A percentile compares a stretch with the other conserved stretches of the same genome.
Conservation (phyloP, 30 jellyfish, hydroid and myxozoan genomes). For the Catostylus mosaicus region DNA sequence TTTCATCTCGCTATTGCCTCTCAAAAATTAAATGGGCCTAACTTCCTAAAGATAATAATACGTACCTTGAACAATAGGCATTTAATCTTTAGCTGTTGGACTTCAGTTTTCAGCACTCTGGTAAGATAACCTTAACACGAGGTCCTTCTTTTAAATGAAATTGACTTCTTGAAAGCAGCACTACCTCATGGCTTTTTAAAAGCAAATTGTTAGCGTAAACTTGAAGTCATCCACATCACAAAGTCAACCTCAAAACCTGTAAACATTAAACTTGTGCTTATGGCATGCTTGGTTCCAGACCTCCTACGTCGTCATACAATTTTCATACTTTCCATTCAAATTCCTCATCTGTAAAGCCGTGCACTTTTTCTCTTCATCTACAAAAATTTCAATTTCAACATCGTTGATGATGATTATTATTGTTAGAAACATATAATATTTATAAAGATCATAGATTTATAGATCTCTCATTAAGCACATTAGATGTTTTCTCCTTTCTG, state of each 20-base stretch:
- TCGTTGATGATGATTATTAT: too few relatives aligned
- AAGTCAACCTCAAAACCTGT: constrained; percentile 64
- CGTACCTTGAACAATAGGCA: background rate
- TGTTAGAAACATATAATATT: too few relatives aligned
- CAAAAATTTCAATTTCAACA: too few relatives aligned
- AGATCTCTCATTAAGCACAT: too few relatives aligned
- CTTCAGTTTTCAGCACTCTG: background rate
- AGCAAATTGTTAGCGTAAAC: constrained; percentile 54
- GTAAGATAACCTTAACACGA: background rate
- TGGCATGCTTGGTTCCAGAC: constrained; percentile 71
- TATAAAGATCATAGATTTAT: too few relatives aligned
- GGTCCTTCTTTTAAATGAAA: background rate
- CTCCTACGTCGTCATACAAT: background rate
- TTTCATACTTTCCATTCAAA: too few relatives aligned
- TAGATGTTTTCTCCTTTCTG: too few relatives aligned
- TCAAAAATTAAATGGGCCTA: background rate
- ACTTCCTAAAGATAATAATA: background rate
- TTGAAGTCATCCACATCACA: constrained; percentile 45
- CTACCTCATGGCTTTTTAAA: constrained; percentile 35
- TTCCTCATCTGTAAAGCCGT: too few relatives aligned
- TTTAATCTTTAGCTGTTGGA: background rate
- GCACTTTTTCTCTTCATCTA: too few relatives aligned
- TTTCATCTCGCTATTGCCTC: too few relatives aligned
- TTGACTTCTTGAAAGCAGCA: background rate
- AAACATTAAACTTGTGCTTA: constrained; percentile 67